Evolutionary conservation across 2,797 vertebrate genomes (phyloP), one percentile per base, ranked within the genome.

Genomic region (Micromesistius poutassou): DNA sequence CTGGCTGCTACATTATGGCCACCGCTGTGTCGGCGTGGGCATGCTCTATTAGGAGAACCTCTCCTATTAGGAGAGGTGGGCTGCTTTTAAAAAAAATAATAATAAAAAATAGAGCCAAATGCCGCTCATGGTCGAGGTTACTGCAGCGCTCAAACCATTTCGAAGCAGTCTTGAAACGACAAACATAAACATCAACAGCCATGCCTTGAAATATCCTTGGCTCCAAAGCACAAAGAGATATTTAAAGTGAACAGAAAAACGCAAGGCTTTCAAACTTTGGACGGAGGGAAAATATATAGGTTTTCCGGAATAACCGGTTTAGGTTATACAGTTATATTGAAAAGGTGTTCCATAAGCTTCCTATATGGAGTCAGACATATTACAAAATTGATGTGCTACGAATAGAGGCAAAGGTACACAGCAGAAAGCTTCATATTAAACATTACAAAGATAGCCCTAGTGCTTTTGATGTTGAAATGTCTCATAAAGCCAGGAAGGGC

Each of bases 1-100:
- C 89, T 90, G 91, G 91, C 91, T 91, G 87, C 92, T 90, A 88
- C 88, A 90, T 91, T 92, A 90, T 90, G 89, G 91, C 85, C 33
- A 3, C 38, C 90, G 88, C 86, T 81, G 87, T 84, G 87, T 90
- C 87, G 93, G 87, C 89, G 91, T 92, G 89, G 90, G 87, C 82
- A 89, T 84, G 82, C 91, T 92, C 90, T 87, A 91, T 92, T 90
- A 88, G 88, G 83, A 91, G 87, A 89, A n/a, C n/a, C n/a, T n/a
- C n/a, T n/a, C n/a, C n/a, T n/a, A n/a, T n/a, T n/a, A n/a, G 89
- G 87, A 90, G 90, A 90, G 77, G 87, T 86, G 77, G 82, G 80
- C 82, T 87, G 86, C 86, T 91, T 91, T 91, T 90, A 87, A 89
- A 89, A 30, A 9, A 62, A 25, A 62, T n/a, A 62, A 22, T 33